These are phyloP conservation scores for Parambassis ranga DNA, from an alignment of 2,797 vertebrate genomes.

Conservation along the genomic window DNA sequence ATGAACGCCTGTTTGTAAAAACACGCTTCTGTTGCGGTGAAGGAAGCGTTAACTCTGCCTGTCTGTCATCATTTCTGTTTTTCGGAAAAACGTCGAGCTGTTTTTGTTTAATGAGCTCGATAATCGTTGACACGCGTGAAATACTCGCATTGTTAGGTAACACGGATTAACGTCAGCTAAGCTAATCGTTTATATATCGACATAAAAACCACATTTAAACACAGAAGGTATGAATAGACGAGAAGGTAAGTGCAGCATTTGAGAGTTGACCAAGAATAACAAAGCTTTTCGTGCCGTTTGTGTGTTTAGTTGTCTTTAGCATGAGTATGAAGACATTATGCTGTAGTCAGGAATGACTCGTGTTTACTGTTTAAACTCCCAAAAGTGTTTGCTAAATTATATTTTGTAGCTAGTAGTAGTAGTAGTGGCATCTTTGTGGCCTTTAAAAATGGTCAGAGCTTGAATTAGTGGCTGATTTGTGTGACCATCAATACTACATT, in stretches of 20 bases:
- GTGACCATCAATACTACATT: too few relatives aligned
- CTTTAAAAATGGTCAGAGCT: too few relatives aligned
- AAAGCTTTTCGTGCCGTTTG: not conserved
- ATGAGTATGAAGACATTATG: too few relatives aligned
- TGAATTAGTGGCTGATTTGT: too few relatives aligned
- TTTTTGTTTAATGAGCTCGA: not conserved
- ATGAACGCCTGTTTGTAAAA: slow-evolving; percentile 47
- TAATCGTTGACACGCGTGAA: not conserved
- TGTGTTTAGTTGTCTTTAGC: not conserved
- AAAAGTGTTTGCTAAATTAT: too few relatives aligned
- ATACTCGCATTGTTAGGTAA: not conserved
- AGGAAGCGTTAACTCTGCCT: not conserved
- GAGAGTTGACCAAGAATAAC: not conserved
- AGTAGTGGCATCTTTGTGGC: too few relatives aligned
- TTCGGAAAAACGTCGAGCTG: not conserved
- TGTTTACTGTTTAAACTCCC: not conserved
- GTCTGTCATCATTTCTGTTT: not conserved
- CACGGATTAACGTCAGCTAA: not conserved
- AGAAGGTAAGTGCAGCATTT: slow-evolving; percentile 54
- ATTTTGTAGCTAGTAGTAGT: too few relatives aligned
- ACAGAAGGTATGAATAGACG: slow-evolving; percentile 64
- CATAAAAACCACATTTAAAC: not conserved
- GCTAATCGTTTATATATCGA: not conserved
- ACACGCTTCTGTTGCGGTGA: not conserved
- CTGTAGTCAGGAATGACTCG: not conserved